A percentile compares a stretch with the other conserved stretches of the same genome.
Conservation (phyloP, 2,113 vertebrate species). For the Damaliscus lunatus region DNA sequence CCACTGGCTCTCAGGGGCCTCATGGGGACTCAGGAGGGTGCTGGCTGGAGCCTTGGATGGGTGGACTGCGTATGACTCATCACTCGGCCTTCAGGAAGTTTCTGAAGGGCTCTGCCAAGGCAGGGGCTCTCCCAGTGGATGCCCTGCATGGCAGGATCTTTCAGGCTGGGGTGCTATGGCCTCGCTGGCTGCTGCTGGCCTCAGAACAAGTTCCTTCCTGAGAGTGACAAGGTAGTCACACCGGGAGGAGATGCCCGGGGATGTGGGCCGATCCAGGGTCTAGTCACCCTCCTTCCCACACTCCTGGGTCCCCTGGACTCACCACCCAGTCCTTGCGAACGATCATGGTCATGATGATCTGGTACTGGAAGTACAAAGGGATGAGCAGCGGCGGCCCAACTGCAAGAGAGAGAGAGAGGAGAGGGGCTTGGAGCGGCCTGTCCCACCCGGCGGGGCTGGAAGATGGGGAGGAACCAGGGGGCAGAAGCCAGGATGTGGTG, state of each 20-base stretch:
- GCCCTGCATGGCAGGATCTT: fast-evolving
- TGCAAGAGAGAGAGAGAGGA: constrained; percentile 71
- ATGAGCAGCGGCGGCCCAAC: constrained; percentile 93
- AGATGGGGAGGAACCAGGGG: fast-evolving
- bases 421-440: neutral
- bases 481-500: fast-evolving
- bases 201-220: neutral
- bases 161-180: neutral
- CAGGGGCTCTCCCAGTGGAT: neutral
- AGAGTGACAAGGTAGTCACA: neutral
- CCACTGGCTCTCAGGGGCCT: fast-evolving
- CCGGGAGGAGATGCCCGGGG: neutral
- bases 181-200: neutral
- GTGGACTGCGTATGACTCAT: neutral
- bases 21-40: fast-evolving
- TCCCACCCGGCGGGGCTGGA: fast-evolving
- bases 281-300: fast-evolving
- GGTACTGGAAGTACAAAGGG: constrained; percentile 91
- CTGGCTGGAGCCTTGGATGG: fast-evolving
- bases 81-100: neutral
- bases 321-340: constrained; percentile 90
- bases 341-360: constrained; percentile 90
- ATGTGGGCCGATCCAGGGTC: too few species aligned
- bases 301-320: constrained; percentile 65
- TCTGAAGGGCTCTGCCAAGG: neutral